A percentile compares a stretch with the other conserved stretches of the same genome.
Conservation (phyloP, 1,140 invertebrate species). For the Acyrthosiphon pisum region DNA sequence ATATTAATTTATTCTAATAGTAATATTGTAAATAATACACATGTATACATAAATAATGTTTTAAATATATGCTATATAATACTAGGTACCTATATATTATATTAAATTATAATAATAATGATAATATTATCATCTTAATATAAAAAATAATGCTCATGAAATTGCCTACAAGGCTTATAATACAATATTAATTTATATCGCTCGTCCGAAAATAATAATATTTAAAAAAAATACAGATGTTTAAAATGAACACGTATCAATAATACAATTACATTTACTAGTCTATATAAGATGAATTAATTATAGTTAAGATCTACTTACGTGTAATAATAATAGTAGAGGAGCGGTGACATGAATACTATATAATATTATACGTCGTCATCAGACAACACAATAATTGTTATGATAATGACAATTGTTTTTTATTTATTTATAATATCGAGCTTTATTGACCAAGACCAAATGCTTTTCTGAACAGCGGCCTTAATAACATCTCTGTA, state of each 20-base stretch:
- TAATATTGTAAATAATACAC: not conserved
- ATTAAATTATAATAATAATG: not conserved
- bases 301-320: not conserved
- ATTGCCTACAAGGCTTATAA: not conserved
- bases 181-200: not conserved
- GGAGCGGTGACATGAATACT: not conserved
- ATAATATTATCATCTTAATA: not conserved
- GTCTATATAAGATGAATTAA: not conserved
- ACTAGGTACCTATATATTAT: not conserved
- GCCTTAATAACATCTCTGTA: not conserved
- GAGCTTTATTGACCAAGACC: not conserved
- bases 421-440: not conserved
- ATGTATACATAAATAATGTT: not conserved
- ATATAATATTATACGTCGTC: not conserved
- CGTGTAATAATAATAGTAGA: not conserved
- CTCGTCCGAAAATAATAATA: not conserved
- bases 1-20: slow-evolving; percentile 21
- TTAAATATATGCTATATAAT: not conserved
- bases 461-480: not conserved
- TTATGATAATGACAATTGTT: not conserved
- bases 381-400: not conserved
- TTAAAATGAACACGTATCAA: slow-evolving; percentile 1
- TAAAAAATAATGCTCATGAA: not conserved
- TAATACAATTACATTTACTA: not conserved
- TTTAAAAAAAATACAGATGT: not conserved